Evolutionary conservation across 2,113 vertebrate genomes (phyloP), one percentile per base, ranked within the genome.

Genomic region (Lethenteron reissneri): DNA sequence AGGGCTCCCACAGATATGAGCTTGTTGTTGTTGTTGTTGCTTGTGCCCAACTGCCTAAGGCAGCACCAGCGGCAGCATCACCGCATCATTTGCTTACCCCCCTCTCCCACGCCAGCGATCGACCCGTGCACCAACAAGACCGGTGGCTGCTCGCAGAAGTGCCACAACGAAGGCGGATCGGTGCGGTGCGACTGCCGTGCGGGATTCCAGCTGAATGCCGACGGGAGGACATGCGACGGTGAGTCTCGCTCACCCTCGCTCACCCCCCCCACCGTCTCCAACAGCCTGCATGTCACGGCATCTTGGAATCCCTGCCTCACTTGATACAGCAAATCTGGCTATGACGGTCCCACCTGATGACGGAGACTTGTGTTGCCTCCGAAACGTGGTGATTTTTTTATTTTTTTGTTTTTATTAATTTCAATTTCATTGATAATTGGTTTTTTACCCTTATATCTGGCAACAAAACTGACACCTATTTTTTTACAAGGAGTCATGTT

Each of bases 61-160:
- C 41, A 41, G 41, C 41, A 41, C 41, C 9, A 71, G 7, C 70
- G 57, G 70, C 10, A 17, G 70, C 15, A 21, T 56, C 56, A 10
- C 10, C 13, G 15, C 56, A 56, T 71, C 15, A 56, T 13, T 21
- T 19, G 11, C 1, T 0, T 57, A 1, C 13, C 12, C 58, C 58
- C 56, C 73, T 71, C 2, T 2, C 1, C 1, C 13, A 56, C 69
- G 0, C 1, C 82, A 96, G 92, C 83, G 78, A 82, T 78, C 77
- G 80, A 84, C 76, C 85, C 85, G 0, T 97, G 94, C 1, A 60
- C 73, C 0, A 77, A 85, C 2, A 73, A 78, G 75, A 96, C 95
- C 0, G 89, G 90, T 0, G 87, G 89, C 79, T 97, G 92, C 73
- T 81, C 83, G 82, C 89, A 96, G 58, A 77, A 58, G 0, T 96